Evolutionary conservation across 1,140 invertebrate genomes (phyloP).

Genomic region (Stratiolaelaps scimitus): DNA sequence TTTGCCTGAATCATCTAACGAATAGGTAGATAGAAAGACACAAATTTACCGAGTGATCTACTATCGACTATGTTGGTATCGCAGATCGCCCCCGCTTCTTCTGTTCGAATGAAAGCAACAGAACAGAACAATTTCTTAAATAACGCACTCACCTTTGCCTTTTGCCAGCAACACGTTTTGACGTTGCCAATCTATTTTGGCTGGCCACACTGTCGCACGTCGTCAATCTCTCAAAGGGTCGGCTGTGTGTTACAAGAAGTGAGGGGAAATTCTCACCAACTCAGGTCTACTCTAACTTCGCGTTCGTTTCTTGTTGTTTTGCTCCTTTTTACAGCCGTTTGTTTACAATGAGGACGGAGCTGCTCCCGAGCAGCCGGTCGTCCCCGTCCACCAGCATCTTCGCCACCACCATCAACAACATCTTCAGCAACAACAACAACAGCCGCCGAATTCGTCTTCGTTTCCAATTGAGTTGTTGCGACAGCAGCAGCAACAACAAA

Average conservation of each 20-base stretch:
- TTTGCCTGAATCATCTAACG: no score
- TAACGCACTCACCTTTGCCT: neutral
- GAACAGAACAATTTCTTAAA: no score
- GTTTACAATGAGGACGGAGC: conserved; percentile 28
- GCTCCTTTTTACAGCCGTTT: conserved; percentile 23
- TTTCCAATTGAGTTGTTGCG: neutral
- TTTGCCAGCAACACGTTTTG: neutral
- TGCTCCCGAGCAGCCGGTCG: conserved; percentile 27
- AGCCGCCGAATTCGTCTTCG: neutral
- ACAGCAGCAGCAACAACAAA: no score
- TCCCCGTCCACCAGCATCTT: no score
- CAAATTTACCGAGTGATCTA: no score
- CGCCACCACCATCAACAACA: no score
- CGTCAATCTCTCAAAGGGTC: neutral
- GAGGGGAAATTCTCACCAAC: neutral
- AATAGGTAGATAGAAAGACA: no score
- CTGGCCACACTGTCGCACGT: neutral
- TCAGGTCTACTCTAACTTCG: neutral
- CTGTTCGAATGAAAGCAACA: no score
- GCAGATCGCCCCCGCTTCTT: no score
- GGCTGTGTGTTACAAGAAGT: neutral
- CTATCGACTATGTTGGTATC: no score
- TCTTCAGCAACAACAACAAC: no score
- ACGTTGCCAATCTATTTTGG: neutral
- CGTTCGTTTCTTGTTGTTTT: neutral